These are phyloP conservation scores for Lasius platythorax DNA, from an alignment of 2,888 invertebrate species.

Conservation along the genomic window DNA sequence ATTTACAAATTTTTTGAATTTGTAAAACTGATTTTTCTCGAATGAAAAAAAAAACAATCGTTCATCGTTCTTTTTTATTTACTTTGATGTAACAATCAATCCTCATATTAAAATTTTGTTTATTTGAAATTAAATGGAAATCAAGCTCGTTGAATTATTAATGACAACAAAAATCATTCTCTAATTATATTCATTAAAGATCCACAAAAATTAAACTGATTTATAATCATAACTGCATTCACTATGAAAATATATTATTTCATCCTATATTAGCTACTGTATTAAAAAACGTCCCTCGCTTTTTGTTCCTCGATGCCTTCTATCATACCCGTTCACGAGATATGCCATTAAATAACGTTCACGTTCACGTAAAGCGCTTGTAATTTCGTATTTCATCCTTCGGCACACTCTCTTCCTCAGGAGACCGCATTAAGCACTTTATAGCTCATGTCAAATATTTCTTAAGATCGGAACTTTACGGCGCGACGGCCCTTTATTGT, in stretches of 20 bases:
- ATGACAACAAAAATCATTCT: not conserved
- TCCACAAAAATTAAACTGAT: not conserved
- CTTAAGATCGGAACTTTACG: conserved; percentile 28
- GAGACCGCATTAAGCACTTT: not conserved
- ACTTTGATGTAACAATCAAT: not conserved
- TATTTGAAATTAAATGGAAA: not conserved
- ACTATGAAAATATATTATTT: not conserved
- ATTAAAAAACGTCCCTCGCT: conserved; percentile 35
- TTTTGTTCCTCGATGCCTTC: conserved; percentile 12
- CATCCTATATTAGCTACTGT: not conserved
- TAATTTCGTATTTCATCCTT: conserved; percentile 62
- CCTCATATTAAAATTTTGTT: not conserved
- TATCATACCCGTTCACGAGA: conserved; percentile 58
- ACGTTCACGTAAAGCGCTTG: conserved; percentile 56
- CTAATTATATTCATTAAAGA: not conserved
- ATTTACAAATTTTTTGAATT: not conserved
- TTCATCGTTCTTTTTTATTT: not conserved
- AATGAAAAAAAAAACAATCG: not conserved
- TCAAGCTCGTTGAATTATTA: not conserved
- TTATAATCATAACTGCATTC: not conserved
- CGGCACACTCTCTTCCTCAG: conserved; percentile 6
- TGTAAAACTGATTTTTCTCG: not conserved
- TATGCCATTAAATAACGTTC: conserved; percentile 57
- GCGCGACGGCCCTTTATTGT: not conserved
- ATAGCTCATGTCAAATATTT: conserved; percentile 54